Percentiles rank a stretch among this genome's conserved stretches.
Evolutionary conservation across 2,888 invertebrate species (phyloP).

Genomic region (Melitaea athalia): DNA sequence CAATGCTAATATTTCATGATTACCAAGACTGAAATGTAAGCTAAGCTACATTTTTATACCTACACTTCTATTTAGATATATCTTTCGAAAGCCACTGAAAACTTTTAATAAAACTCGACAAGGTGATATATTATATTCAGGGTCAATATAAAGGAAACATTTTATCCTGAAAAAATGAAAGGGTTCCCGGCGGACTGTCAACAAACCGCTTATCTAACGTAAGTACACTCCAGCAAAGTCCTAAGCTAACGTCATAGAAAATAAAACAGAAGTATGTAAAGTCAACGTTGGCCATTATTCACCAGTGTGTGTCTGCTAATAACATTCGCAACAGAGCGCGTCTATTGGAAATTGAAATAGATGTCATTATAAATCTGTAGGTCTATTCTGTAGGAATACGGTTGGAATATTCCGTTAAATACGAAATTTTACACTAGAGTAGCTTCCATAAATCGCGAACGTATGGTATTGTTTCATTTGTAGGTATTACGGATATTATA

Average conservation of each 20-base stretch:
- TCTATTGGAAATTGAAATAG: constrained; percentile 11
- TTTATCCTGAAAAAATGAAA: background rate
- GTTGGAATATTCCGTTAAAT: background rate
- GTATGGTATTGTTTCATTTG: too few species aligned
- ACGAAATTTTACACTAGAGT: background rate
- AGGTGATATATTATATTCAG: background rate
- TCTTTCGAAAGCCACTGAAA: background rate
- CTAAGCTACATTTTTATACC: background rate
- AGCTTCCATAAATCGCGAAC: too few species aligned
- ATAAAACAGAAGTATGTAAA: background rate
- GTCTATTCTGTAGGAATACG: background rate
- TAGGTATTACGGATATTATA: too few species aligned
- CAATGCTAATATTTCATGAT: background rate
- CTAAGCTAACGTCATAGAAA: background rate
- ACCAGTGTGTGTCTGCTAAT: constrained; percentile 13
- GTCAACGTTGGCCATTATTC: constrained; percentile 1
- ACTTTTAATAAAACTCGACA: background rate
- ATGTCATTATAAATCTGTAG: constrained; percentile 1
- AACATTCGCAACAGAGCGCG: constrained; percentile 12
- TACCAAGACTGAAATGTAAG: background rate
- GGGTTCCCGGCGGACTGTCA: constrained; percentile 2
- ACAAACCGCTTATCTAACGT: constrained; percentile 1
- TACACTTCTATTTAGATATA: background rate
- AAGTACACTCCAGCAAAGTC: background rate
- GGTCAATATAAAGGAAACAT: background rate